Evolutionary conservation across 2,113 vertebrate species (phyloP).

Genomic region (Hyperopisus bebe): DNA sequence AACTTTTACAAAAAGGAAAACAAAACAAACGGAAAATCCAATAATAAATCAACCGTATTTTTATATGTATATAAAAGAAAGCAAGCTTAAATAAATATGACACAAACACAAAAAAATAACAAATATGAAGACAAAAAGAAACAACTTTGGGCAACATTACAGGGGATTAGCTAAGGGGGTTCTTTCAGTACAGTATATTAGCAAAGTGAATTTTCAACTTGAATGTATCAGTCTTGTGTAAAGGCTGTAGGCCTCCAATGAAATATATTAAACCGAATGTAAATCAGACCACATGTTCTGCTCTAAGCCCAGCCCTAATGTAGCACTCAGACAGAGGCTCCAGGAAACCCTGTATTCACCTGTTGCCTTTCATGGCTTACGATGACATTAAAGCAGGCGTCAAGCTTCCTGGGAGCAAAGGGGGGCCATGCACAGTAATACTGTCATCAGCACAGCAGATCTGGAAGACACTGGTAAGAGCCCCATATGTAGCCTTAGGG

Average conservation of each 20-base stretch:
- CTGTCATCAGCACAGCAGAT: neutral
- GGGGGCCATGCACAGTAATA: neutral
- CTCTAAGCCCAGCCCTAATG: neutral
- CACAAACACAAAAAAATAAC: constrained; percentile 41
- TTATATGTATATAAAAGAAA: constrained; percentile 56
- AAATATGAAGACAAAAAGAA: constrained; percentile 45
- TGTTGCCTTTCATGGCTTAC: neutral
- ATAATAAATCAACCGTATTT: constrained; percentile 56
- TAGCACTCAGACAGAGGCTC: neutral
- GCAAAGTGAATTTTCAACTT: constrained; percentile 30
- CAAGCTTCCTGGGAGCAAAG: neutral
- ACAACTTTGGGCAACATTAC: constrained; percentile 47
- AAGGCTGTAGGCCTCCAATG: neutral
- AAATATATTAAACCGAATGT: constrained; percentile 4
- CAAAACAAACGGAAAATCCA: constrained; percentile 48
- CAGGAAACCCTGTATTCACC: neutral
- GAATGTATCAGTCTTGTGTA: constrained; percentile 22
- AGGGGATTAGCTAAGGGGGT: constrained; percentile 23
- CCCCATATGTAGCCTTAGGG: neutral
- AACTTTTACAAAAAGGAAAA: constrained; percentile 48
- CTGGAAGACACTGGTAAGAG: neutral
- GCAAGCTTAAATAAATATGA: constrained; percentile 66
- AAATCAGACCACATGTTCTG: constrained; percentile 16
- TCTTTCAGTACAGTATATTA: constrained; percentile 25
- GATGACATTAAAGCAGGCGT: neutral